Base-by-base conservation (phyloP, 2,113 vertebrate genomes). In the Sapajus apella region DNA sequence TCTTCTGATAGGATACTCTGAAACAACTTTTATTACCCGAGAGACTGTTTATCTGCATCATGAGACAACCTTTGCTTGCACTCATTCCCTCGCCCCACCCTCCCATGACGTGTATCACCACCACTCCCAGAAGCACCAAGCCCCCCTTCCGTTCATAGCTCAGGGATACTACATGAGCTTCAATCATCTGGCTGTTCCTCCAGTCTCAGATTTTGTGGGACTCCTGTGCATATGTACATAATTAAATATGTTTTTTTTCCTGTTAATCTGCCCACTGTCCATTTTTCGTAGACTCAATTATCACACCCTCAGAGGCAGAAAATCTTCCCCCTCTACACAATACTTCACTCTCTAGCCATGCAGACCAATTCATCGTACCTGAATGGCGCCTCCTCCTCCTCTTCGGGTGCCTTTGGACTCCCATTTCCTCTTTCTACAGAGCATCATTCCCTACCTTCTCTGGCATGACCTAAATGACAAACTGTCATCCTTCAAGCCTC, bases 351-450 rank as follows among this genome's bases (percentile, higher is more conserved):
- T 52, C 27, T 9, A 40, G 56, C 37, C 89, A 25, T 45, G 27
- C 58, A 86, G 23, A 83, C 30, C 0, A 37, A 30, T 21, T 40
- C 66, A 14, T 3, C 37, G 61, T 35, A 20, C 17, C 77, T 6
- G 47, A 79, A 27, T 45, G 47, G 12, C 8, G 14, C 23, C 5
- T 35, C 40, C 3, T 92, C 45, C 43, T 80, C 37, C 72, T 9
- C 21, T 58, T n/a, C 5, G 0, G 0, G 52, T 12, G 1, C 56
- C 37, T 83, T 20, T 37, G 30, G 12, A 58, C 27, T 27, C n/a
- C 35, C 7, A 1, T 72, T 64, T 73, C 56, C 43, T 77, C 52
- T 70, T 47, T 72, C 70, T 58, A 23, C 3, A 61, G 27, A 61
- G 27, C 30, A 2, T 32, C 25, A 8, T 21, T 35, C 10, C 20